Evolutionary conservation across 2,797 vertebrate genomes (phyloP), one percentile per base, ranked within the genome.

Genomic region (Pseudotriccus pelzelni): DNA sequence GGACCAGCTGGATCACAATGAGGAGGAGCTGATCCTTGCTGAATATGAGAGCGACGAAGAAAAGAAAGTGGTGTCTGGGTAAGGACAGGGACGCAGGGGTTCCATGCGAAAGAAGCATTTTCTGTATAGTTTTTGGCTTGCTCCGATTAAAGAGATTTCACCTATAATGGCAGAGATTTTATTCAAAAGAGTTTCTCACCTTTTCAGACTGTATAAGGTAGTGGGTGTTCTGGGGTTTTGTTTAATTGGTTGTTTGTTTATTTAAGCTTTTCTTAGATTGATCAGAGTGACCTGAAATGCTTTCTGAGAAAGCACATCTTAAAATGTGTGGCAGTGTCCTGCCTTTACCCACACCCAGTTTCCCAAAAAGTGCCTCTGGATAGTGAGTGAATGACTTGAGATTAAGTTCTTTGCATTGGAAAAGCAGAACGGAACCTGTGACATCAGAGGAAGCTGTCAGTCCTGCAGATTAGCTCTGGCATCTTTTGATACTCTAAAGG

Each of bases 1-100:
- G 7, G 97, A 97, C 60, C 89, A 82, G 41, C 90, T 97, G 59
- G 98, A 98, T 58, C 93, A 96, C 25, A 98, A 97, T 2, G 99
- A 99, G 25, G 99, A 99, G 85, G 98, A 99, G 67, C 97, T 99
- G 50, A 97, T 99, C 16, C 97, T 99, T n/a, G 98, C 98, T 3
- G 99, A 99, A 52, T 99, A 99, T 23, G 98, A 99, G 95, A 99
- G 99, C 21, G 99, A 99, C 0, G 99, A 99, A 11, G 99, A 99
- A 82, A 97, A 97, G 55, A 98, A 98, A 78, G 66, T 96, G 91
- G 76, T 96, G 44, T 39, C 59, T 21, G 46, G 97, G 98, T 98
- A 97, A 95, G 97, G 47, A 34, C 16, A n/a, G 32, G 15, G 14
- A 43, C 62, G 34, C 56, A 44, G 39, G 46, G 4, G 7, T 78